Percentiles rank a stretch among this genome's conserved stretches.
These are phyloP conservation scores for Uropetala carovei DNA, from an alignment of 2,888 invertebrate species.

Conservation along the genomic window DNA sequence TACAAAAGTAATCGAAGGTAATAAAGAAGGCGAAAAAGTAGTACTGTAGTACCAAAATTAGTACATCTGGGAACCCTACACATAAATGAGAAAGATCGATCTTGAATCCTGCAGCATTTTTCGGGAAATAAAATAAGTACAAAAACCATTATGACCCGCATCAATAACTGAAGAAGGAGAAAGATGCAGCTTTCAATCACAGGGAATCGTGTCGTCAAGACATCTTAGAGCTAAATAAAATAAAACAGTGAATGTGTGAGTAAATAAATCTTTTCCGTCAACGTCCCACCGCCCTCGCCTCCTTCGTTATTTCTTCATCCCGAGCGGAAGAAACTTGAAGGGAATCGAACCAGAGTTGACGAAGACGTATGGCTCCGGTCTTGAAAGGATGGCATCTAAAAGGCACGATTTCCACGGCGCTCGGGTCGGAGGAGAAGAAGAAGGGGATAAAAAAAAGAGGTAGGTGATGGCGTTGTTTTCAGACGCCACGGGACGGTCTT, in stretches of 20 bases:
- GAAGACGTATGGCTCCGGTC: conserved; percentile 25
- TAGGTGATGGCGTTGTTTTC: not conserved
- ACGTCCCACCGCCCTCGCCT: not conserved
- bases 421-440: conserved; percentile 7
- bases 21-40: too few relatives aligned
- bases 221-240: not conserved
- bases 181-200: too few relatives aligned
- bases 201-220: not conserved
- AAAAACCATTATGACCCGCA: too few relatives aligned
- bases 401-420: not conserved
- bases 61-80: too few relatives aligned
- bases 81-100: too few relatives aligned
- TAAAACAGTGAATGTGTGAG: not conserved
- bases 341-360: not conserved
- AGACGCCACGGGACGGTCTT: conserved; percentile 12
- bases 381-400: not conserved
- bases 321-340: not conserved
- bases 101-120: too few relatives aligned
- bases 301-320: not conserved
- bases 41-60: too few relatives aligned
- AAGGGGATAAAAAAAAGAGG: not conserved
- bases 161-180: too few relatives aligned
- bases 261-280: not conserved
- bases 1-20: too few relatives aligned
- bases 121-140: too few relatives aligned